A percentile compares a stretch with the other conserved stretches of the same genome.
Evolutionary conservation across 2,888 invertebrate species (phyloP).

Genomic region (Ashinkailepas kermadecensis): DNA sequence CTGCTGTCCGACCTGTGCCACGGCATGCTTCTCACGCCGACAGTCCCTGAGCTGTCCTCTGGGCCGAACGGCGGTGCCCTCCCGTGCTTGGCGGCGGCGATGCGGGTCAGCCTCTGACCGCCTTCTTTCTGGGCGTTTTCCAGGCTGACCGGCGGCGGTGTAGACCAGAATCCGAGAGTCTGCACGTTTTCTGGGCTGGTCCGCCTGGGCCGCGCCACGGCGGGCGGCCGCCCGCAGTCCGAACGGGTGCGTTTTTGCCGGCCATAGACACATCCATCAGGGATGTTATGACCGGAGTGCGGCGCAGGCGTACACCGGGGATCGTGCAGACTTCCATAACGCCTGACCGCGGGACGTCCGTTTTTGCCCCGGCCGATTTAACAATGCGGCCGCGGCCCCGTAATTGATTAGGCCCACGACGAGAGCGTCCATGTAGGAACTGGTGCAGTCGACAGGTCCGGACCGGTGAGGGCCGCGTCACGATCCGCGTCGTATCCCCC

Average conservation of each 20-base stretch:
- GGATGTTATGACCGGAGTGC: background rate
- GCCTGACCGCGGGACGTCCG: background rate
- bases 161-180: no score
- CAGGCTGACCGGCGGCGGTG: no score
- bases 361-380: background rate
- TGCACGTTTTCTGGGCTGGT: no score
- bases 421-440: background rate
- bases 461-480: background rate
- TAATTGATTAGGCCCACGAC: conserved; percentile 1
- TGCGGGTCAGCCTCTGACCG: no score
- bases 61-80: no score
- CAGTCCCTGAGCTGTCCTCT: no score
- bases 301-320: background rate
- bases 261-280: background rate
- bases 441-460: background rate
- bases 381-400: background rate
- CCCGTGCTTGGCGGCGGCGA: no score
- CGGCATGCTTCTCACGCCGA: no score
- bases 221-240: no score
- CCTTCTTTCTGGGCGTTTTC: no score
- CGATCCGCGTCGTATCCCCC: background rate
- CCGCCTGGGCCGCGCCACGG: no score
- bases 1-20: no score
- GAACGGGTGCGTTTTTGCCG: background rate
- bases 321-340: background rate